Conservation (phyloP, 2,113 vertebrate genomes). For the Anarrhichthys ocellatus region DNA sequence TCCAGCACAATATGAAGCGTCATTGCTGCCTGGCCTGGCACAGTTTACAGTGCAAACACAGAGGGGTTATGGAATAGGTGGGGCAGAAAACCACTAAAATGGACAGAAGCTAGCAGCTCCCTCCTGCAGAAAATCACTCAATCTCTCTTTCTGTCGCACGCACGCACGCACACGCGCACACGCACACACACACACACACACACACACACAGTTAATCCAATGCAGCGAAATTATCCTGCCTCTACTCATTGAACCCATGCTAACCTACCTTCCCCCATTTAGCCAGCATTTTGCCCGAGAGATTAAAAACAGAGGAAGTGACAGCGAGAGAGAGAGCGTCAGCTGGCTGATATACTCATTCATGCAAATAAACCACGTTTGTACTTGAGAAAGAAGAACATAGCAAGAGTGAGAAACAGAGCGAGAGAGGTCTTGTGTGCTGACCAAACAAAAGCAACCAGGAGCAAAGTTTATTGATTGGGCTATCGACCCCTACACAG, state of each 20-base stretch:
- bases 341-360: slow-evolving; percentile 14
- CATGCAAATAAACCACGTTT: slow-evolving; percentile 40
- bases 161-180: slow-evolving; percentile 28
- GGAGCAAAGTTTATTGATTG: slow-evolving; percentile 51
- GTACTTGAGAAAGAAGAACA: slow-evolving; percentile 25
- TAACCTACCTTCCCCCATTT: slow-evolving; percentile 50
- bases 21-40: neutral
- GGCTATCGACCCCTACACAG: slow-evolving; percentile 57
- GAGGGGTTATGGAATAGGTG: neutral
- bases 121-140: slow-evolving; percentile 34
- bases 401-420: neutral
- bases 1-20: neutral
- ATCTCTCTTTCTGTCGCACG: neutral
- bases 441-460: slow-evolving; percentile 38
- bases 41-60: slow-evolving; percentile 4
- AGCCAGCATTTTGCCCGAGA: slow-evolving; percentile 28
- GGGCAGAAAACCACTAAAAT: slow-evolving; percentile 12
- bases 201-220: slow-evolving; percentile 57
- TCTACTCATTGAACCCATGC: slow-evolving; percentile 54
- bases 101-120: slow-evolving; percentile 15
- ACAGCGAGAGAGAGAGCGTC: slow-evolving; percentile 12
- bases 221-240: slow-evolving; percentile 49
- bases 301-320: slow-evolving; percentile 18
- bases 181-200: slow-evolving; percentile 7
- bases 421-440: neutral